Conservation (phyloP, 2,888 invertebrate genomes). For the Apotomis turbidana region DNA sequence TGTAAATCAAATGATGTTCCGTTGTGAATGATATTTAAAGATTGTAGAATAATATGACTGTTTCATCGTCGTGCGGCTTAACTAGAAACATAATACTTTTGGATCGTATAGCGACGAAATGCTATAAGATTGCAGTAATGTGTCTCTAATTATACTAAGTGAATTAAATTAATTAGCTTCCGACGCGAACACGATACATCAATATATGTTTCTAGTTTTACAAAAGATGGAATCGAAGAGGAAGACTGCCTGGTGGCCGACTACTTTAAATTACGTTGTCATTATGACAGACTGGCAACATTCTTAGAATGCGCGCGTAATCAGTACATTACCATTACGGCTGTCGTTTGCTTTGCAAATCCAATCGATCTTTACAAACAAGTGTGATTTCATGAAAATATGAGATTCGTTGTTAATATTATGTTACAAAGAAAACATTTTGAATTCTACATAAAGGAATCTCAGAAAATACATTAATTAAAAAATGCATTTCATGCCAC, state of each 20-base stretch:
- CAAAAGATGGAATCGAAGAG: constrained; percentile 22
- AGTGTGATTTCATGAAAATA: constrained; percentile 57
- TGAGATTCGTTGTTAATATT: constrained; percentile 76
- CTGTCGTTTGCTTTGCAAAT: constrained; percentile 74
- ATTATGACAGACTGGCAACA: constrained; percentile 51
- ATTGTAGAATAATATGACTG: constrained; percentile 8
- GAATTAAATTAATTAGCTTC: neutral
- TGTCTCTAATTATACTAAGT: too few species aligned
- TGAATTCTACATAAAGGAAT: constrained; percentile 59
- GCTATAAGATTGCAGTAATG: neutral
- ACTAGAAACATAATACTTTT: neutral
- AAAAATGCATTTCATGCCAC: constrained; percentile 81
- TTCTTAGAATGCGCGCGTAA: constrained; percentile 65
- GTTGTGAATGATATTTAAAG: too few species aligned
- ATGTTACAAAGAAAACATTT: constrained; percentile 52
- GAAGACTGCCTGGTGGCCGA: constrained; percentile 25
- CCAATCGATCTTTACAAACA: constrained; percentile 58
- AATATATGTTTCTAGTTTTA: neutral
- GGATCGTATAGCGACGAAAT: neutral
- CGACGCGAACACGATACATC: neutral
- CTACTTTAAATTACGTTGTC: constrained; percentile 39
- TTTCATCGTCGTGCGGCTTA: constrained; percentile 26
- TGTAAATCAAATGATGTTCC: neutral
- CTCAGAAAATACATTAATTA: constrained; percentile 57
- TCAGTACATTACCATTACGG: constrained; percentile 52